A percentile compares a stretch with the other conserved stretches of the same genome.
Evolutionary conservation across 2,113 vertebrate genomes (phyloP).

Genomic region (Leuciscus idus): DNA sequence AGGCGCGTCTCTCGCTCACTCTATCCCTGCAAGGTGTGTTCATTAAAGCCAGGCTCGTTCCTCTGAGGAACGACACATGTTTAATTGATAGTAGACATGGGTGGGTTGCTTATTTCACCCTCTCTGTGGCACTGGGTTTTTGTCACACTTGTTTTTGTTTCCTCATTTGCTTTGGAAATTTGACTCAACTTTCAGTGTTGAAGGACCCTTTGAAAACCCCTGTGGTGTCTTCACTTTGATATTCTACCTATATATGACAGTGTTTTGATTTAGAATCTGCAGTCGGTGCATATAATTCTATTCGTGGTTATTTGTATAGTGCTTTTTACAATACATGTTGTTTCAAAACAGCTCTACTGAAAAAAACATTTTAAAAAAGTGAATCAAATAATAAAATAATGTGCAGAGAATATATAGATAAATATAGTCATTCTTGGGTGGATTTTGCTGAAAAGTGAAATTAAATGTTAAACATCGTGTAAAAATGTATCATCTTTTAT

Average conservation of each 20-base stretch:
- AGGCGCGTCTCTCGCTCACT: slow-evolving; percentile 13
- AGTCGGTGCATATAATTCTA: neutral
- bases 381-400: neutral
- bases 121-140: neutral
- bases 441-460: neutral
- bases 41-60: slow-evolving; percentile 43
- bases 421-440: neutral
- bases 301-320: neutral
- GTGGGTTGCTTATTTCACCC: slow-evolving; percentile 14
- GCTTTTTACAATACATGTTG: too few relatives aligned
- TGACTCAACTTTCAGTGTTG: neutral
- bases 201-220: neutral
- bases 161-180: slow-evolving; percentile 5
- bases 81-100: slow-evolving; percentile 37
- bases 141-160: neutral
- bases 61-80: slow-evolving; percentile 30
- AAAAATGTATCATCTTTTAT: too few relatives aligned
- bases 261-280: neutral
- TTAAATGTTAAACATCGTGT: too few relatives aligned
- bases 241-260: neutral
- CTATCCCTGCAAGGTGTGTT: slow-evolving; percentile 31
- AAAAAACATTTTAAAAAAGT: neutral
- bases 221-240: neutral
- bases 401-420: neutral
- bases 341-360: too few relatives aligned